Percentiles rank a stretch among this genome's conserved stretches.
phyloP scores from a whole-genome alignment of 2,888 invertebrate species.

The Cryptocephalus primarius region DNA sequence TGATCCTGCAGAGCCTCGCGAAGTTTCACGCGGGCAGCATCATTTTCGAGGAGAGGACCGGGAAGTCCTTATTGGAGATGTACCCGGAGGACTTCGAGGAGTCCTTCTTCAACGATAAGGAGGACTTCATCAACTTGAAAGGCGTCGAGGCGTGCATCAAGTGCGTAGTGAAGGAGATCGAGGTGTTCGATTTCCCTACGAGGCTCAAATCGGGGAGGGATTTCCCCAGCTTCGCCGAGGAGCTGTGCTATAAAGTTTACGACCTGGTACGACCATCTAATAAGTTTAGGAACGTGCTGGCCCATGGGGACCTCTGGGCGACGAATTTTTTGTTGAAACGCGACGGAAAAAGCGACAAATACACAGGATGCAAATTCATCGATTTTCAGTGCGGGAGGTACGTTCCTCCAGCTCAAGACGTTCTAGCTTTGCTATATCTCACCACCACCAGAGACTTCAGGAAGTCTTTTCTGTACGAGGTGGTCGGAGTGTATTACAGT shows the following conservation, averaged over 20 bases:
- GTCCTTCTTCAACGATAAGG: slow-evolving; percentile 18
- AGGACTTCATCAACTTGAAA: slow-evolving; percentile 16
- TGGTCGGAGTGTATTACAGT: slow-evolving; percentile 29
- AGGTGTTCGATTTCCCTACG: slow-evolving; percentile 21
- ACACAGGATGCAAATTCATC: slow-evolving; percentile 27
- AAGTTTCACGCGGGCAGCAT: slow-evolving; percentile 32
- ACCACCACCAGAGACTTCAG: slow-evolving; percentile 26
- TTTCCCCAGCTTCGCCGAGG: slow-evolving; percentile 15
- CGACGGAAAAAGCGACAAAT: slow-evolving; percentile 13
- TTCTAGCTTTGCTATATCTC: slow-evolving; percentile 35
- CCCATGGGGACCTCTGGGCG: slow-evolving; percentile 54
- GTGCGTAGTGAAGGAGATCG: slow-evolving; percentile 21
- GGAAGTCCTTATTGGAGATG: slow-evolving; percentile 14
- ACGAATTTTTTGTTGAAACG: slow-evolving; percentile 41
- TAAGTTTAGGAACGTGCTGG: slow-evolving; percentile 42
- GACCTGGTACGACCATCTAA: slow-evolving; percentile 29
- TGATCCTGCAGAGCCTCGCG: slow-evolving; percentile 26
- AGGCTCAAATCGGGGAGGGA: slow-evolving; percentile 20
- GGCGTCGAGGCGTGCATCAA: slow-evolving; percentile 23
- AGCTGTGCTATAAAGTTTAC: slow-evolving; percentile 18
- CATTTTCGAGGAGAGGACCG: slow-evolving; percentile 24
- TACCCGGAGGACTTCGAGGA: slow-evolving; percentile 18
- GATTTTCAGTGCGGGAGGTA: slow-evolving; percentile 39
- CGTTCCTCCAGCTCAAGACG: slow-evolving; percentile 55
- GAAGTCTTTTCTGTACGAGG: slow-evolving; percentile 19